Base-by-base conservation (phyloP, 2,888 invertebrate species). In the Sylvicola cinctus region DNA sequence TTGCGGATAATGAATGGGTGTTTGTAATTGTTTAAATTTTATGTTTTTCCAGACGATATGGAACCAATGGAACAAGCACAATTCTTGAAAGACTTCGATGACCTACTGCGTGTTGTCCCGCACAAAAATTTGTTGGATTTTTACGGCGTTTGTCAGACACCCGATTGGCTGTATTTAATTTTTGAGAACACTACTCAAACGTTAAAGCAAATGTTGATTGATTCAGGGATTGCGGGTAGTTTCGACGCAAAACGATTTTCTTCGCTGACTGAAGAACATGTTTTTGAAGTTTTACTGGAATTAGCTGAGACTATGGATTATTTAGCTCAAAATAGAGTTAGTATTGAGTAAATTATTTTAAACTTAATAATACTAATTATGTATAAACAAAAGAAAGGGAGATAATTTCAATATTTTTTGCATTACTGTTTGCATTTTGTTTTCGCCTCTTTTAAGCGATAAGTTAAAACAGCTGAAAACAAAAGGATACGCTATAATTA, bases 101-200 rank as follows among this genome's bases (percentile, higher is more conserved):
- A 74, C 16, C 58, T 84, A 20, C 71, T 77, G 11, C 68, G 70
- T 46, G 59, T 75, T 10, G 72, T 71, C 40, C 68, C 68, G 36
- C 75, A 80, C 50, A 68, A 71, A 29, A 74, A 81, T 53, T 61
- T 84, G 2, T 61, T 80, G 6, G 65, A 71, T 36, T 66, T 85
- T 29, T 65, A 80, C 43, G 85, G 85, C 2, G 76, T 80, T 25
- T 79, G 78, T 48, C 81, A 84, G 49, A 77, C 74, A 10, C 65
- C 71, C 6, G 78, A 79, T 36, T 72, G 73, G 41, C 58, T 83
- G 27, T 74, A 74, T 52, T 66, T 85, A 3, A 72, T 77, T 1
- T 55, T 83, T 33, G 81, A 84, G 51, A 66, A 74, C 45, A 66
- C 67, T 26, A 64, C 68, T 17, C 63, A 68, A 27, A 68, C 67